These are phyloP conservation scores for Temnothorax unifasciatus DNA, from an alignment of 2,888 invertebrate species.

Conservation along the genomic window DNA sequence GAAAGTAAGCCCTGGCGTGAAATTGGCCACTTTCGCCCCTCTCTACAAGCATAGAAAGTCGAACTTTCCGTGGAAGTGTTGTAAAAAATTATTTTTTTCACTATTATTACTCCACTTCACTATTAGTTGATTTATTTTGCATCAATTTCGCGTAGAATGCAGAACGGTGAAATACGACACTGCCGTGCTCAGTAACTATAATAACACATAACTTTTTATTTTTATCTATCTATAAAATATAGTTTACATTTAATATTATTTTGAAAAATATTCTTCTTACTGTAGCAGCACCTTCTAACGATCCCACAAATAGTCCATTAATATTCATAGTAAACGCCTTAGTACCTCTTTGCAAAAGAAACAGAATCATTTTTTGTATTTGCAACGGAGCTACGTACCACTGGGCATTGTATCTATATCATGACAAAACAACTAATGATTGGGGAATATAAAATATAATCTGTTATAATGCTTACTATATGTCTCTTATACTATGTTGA, in stretches of 20 bases:
- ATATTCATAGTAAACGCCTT: background rate
- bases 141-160: background rate
- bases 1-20: too few relatives aligned
- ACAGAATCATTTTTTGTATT: constrained; percentile 9
- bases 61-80: too few relatives aligned
- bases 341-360: background rate
- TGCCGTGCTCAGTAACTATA: background rate
- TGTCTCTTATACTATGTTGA: background rate
- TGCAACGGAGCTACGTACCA: background rate
- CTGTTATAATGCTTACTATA: too few relatives aligned
- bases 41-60: too few relatives aligned
- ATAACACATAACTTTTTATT: background rate
- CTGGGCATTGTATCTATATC: background rate
- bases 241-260: background rate
- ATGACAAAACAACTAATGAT: background rate
- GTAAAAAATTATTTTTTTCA: too few relatives aligned
- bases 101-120: background rate
- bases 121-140: background rate
- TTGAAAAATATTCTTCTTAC: background rate
- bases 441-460: background rate
- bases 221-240: background rate
- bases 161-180: constrained; percentile 2
- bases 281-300: background rate
- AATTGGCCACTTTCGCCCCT: too few relatives aligned
- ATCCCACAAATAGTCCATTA: background rate